Percentiles rank a stretch among this genome's conserved stretches.
phyloP scores from a whole-genome alignment of 2,888 invertebrate species.

The Lycocerus yunnanus region DNA sequence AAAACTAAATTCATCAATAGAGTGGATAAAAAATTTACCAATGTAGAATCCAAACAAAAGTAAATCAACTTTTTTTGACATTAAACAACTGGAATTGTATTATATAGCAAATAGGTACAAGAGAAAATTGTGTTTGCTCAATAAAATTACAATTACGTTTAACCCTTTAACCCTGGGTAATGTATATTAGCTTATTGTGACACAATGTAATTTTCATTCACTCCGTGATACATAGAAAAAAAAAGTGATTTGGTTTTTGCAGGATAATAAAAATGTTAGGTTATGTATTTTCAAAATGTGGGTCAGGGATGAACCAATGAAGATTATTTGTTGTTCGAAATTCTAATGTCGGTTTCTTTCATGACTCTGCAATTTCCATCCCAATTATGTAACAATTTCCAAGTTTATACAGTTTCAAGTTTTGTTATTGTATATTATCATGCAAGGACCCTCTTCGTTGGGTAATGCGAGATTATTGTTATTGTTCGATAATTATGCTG shows the following conservation, averaged over 20 bases:
- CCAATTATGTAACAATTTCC: background rate
- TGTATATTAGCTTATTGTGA: constrained; percentile 2
- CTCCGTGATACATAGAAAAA: background rate
- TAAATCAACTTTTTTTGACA: background rate
- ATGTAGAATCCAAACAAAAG: background rate
- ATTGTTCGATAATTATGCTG: background rate
- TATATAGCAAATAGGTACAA: background rate
- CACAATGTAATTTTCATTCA: constrained; percentile 7
- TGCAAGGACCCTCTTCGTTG: background rate
- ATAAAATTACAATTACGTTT: background rate
- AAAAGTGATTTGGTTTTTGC: background rate
- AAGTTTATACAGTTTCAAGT: background rate
- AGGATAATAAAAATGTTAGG: background rate
- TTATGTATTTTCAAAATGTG: background rate
- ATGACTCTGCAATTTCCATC: background rate
- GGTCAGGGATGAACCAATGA: background rate
- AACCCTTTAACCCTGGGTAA: background rate
- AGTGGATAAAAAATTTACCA: background rate
- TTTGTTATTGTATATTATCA: background rate
- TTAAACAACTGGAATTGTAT: background rate
- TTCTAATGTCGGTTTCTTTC: background rate
- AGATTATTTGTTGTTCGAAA: background rate
- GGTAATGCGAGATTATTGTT: background rate
- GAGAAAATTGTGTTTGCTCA: background rate
- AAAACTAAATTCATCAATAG: background rate